Evolutionary conservation across 2,797 vertebrate genomes (phyloP).

Genomic region (Psittacula echo): DNA sequence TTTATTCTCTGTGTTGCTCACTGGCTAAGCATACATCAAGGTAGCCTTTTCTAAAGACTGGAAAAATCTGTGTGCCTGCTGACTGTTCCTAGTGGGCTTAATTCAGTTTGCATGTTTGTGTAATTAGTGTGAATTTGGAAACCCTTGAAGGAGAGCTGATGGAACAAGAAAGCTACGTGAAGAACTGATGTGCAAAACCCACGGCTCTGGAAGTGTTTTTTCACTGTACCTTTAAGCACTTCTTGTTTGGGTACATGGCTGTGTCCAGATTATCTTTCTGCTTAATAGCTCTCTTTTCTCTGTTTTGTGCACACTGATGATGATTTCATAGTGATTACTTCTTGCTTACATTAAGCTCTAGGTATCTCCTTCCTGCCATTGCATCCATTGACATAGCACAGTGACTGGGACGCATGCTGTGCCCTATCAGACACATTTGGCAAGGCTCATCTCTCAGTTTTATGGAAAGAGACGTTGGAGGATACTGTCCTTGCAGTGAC

Average conservation of each 20-base stretch:
- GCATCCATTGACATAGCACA: neutral
- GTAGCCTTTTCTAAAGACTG: neutral
- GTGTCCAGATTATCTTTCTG: neutral
- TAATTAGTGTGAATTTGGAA: slow-evolving; percentile 16
- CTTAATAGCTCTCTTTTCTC: neutral
- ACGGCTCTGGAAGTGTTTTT: neutral
- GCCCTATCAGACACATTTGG: neutral
- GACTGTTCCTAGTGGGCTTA: neutral
- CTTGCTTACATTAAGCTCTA: neutral
- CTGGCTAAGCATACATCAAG: neutral
- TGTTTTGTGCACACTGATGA: neutral
- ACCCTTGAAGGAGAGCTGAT: neutral
- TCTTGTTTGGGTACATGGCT: neutral
- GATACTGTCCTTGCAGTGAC: neutral
- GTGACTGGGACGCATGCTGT: accelerated
- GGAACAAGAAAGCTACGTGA: slow-evolving; percentile 1
- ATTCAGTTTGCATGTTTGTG: neutral
- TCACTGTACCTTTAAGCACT: slow-evolving; percentile 1
- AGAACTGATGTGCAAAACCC: slow-evolving; percentile 9
- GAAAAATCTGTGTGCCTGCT: neutral
- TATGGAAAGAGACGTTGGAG: neutral
- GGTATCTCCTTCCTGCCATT: neutral
- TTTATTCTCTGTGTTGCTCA: neutral
- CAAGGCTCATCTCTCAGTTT: neutral
- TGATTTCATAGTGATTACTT: neutral